phyloP scores from a whole-genome alignment of 2,888 invertebrate species.

The Sminthurinus aureus region DNA sequence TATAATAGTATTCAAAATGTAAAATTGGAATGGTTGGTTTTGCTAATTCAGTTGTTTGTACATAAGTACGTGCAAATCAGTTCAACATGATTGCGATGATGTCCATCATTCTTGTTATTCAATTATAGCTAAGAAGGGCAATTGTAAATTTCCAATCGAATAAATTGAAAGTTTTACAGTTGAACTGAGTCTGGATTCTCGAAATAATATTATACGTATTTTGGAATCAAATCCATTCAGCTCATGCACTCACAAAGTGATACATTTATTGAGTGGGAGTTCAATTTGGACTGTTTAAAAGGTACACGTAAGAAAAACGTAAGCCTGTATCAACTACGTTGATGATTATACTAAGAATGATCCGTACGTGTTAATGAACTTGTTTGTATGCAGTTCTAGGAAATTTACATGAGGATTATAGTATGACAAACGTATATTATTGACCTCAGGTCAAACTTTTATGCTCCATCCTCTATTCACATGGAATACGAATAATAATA shows the following conservation, averaged over 20 bases:
- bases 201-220: neutral
- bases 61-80: no score
- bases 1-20: no score
- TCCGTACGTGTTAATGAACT: neutral
- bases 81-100: neutral
- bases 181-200: neutral
- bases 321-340: no score
- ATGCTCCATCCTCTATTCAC: neutral
- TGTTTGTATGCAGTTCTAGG: neutral
- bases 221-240: neutral
- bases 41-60: neutral
- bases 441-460: neutral
- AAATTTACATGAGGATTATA: neutral
- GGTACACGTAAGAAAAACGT: no score
- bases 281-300: neutral
- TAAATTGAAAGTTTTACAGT: constrained; percentile 1
- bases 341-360: no score
- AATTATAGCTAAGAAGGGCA: neutral
- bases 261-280: neutral
- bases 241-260: neutral
- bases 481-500: neutral
- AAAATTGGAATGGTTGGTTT: no score
- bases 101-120: neutral
- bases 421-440: neutral
- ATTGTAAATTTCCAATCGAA: neutral